phyloP scores from a whole-genome alignment of 2,113 vertebrate species.

The Rhinolophus ferrumequinum region DNA sequence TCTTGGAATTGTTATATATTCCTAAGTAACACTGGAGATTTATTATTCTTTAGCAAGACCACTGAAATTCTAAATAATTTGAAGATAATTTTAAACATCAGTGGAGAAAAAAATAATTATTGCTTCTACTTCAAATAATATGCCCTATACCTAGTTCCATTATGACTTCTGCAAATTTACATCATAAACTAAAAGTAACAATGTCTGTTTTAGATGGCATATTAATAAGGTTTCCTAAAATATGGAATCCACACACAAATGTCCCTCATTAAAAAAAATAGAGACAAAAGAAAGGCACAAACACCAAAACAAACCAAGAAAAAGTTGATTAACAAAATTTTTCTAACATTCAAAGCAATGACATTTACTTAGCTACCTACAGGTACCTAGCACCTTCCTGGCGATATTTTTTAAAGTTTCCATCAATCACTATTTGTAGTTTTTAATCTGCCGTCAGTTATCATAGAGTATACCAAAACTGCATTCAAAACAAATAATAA shows the following conservation, averaged over 20 bases:
- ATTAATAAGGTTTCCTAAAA: conserved; percentile 10
- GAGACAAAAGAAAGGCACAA: not conserved
- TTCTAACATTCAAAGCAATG: not conserved
- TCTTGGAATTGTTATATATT: conserved; percentile 32
- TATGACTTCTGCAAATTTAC: conserved; percentile 46
- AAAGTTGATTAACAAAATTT: not conserved
- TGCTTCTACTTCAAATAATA: conserved; percentile 42
- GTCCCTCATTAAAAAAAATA: not conserved
- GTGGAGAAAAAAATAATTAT: not conserved
- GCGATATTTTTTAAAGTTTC: not conserved
- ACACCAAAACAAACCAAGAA: not conserved
- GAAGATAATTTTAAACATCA: conserved; percentile 2
- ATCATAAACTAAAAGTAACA: conserved; percentile 47
- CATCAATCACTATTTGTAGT: not conserved
- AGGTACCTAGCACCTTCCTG: not conserved
- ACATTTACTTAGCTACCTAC: conserved; percentile 27
- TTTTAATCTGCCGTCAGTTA: not conserved
- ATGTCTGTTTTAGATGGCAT: not conserved
- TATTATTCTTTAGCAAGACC: conserved; percentile 1
- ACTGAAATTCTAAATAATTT: conserved; percentile 21
- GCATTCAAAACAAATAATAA: not conserved
- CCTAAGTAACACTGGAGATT: conserved; percentile 24
- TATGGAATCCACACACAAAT: not conserved
- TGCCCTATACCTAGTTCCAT: conserved; percentile 2
- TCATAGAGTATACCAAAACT: not conserved